These are phyloP conservation scores for Onchidella celtica DNA, from an alignment of 2,888 invertebrate species.

Conservation along the genomic window DNA sequence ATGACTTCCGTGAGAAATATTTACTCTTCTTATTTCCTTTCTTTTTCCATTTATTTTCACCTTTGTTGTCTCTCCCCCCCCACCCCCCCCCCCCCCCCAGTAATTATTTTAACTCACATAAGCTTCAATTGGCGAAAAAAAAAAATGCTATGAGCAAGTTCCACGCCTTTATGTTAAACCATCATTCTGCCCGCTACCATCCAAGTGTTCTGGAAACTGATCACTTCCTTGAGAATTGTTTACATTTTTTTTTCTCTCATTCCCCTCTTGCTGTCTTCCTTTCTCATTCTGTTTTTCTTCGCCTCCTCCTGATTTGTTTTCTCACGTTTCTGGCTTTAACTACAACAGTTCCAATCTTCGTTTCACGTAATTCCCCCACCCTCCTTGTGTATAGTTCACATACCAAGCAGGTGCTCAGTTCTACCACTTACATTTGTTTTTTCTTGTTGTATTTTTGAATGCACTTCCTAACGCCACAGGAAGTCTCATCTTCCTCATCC, in stretches of 20 bases:
- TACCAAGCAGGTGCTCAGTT: background rate
- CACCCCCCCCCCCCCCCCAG: too few relatives aligned
- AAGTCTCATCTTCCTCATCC: background rate
- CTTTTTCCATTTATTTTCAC: background rate
- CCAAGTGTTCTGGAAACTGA: too few relatives aligned
- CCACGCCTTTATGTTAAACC: too few relatives aligned
- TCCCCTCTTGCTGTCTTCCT: background rate
- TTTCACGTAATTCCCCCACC: background rate
- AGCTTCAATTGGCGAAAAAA: too few relatives aligned
- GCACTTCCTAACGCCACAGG: background rate
- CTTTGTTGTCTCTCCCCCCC: background rate
- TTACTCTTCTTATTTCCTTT: background rate
- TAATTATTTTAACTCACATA: too few relatives aligned
- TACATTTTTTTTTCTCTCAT: constrained; percentile 1
- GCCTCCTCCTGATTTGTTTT: background rate
- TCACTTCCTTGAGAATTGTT: too few relatives aligned
- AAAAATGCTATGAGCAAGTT: too few relatives aligned
- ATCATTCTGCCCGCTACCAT: too few relatives aligned
- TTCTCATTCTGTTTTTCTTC: background rate
- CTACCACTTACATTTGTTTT: background rate
- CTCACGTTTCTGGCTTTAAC: background rate
- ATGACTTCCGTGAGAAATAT: background rate
- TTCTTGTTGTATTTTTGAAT: background rate
- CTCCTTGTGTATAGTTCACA: background rate
- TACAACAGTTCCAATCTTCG: background rate